Evolutionary conservation across 2,888 invertebrate species (phyloP).

Genomic region (Diploptera punctata): DNA sequence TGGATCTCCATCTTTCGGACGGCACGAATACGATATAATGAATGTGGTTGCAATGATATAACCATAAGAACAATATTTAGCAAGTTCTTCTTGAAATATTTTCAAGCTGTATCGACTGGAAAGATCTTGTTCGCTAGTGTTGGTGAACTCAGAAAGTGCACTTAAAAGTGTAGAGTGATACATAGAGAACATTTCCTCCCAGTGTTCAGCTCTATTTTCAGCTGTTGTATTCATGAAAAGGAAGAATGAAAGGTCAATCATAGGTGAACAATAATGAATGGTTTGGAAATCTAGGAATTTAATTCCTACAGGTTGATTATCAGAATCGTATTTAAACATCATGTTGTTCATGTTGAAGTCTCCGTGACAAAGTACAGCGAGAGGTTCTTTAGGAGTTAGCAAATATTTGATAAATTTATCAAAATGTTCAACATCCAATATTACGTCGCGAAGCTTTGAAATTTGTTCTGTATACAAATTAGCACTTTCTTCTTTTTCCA

Average conservation of each 20-base stretch:
- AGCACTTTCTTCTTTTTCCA: background rate
- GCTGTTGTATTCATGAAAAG: slow-evolving; percentile 51
- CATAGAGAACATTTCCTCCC: slow-evolving; percentile 47
- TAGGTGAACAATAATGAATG: slow-evolving; percentile 50
- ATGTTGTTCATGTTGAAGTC: slow-evolving; percentile 55
- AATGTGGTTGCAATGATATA: no score
- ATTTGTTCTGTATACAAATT: background rate
- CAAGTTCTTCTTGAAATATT: no score
- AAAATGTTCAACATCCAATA: slow-evolving; percentile 44
- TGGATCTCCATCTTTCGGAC: no score
- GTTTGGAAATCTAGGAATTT: slow-evolving; percentile 43
- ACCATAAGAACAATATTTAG: no score
- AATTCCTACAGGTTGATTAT: slow-evolving; percentile 41
- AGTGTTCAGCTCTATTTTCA: slow-evolving; percentile 46
- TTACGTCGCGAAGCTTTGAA: slow-evolving; percentile 45
- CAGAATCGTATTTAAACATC: slow-evolving; percentile 50
- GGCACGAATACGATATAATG: no score
- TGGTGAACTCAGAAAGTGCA: slow-evolving; percentile 14
- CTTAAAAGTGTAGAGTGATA: slow-evolving; percentile 45
- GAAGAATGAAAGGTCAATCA: slow-evolving; percentile 52
- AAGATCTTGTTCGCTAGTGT: no score
- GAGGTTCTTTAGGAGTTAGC: slow-evolving; percentile 37
- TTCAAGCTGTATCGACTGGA: no score
- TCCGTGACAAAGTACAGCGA: slow-evolving; percentile 52
- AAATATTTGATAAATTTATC: slow-evolving; percentile 26